A percentile compares a stretch with the other conserved stretches of the same genome.
phyloP scores from a whole-genome alignment of 2,888 invertebrate species.

The Cataglyphis cursor region DNA sequence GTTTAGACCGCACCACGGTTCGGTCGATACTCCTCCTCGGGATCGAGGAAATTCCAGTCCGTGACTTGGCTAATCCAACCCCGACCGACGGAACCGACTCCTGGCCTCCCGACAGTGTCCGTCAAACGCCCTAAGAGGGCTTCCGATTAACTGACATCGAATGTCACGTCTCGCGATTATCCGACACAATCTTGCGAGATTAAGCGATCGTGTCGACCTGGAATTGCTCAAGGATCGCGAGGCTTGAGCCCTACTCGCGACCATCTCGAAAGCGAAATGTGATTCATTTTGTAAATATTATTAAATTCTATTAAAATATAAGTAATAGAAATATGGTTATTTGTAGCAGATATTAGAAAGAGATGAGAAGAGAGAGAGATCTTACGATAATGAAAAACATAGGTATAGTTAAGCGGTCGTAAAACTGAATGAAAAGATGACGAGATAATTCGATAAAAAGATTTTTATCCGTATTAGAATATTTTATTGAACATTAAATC shows the following conservation, averaged over 20 bases:
- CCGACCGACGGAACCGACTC: slow-evolving; percentile 48
- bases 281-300: background rate
- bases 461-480: slow-evolving; percentile 10
- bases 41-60: slow-evolving; percentile 60
- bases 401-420: background rate
- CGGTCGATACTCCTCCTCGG: slow-evolving; percentile 53
- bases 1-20: slow-evolving; percentile 43
- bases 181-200: background rate
- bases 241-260: background rate
- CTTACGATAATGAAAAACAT: background rate
- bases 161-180: background rate
- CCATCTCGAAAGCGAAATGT: background rate
- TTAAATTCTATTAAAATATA: background rate
- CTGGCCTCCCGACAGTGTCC: slow-evolving; percentile 36
- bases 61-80: slow-evolving; percentile 54
- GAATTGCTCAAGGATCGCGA: background rate
- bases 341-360: background rate
- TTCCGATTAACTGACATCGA: slow-evolving; percentile 19
- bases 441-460: background rate
- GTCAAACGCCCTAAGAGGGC: slow-evolving; percentile 28
- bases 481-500: slow-evolving; percentile 43
- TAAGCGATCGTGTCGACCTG: background rate
- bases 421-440: background rate
- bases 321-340: background rate
- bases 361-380: background rate